phyloP scores from a whole-genome alignment of 35 echinoderm and acorn worm species.

The Patiria miniata region DNA sequence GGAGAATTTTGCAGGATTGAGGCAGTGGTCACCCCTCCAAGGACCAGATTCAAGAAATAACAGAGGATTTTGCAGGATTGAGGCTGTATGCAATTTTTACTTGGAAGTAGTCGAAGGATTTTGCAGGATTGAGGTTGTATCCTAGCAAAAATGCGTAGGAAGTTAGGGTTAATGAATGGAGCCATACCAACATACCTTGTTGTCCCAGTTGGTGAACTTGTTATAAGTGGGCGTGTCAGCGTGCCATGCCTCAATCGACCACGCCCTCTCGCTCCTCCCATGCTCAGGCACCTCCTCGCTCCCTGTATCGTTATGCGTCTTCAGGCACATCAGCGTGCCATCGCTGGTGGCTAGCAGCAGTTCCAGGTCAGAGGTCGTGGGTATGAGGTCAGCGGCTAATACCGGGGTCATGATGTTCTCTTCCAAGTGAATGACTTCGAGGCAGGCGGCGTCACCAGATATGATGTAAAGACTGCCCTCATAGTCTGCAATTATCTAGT shows the following conservation, averaged over 20 bases:
- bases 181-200: slow-evolving; percentile 15
- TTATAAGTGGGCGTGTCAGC: slow-evolving; percentile 46
- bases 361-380: slow-evolving; percentile 48
- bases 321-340: slow-evolving; percentile 63
- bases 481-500: slow-evolving; percentile 49
- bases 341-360: slow-evolving; percentile 57
- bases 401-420: slow-evolving; percentile 53
- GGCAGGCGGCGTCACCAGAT: slow-evolving; percentile 50
- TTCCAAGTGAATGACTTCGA: slow-evolving; percentile 54
- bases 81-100: too few relatives aligned
- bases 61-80: too few relatives aligned
- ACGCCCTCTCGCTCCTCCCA: neutral
- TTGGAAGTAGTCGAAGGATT: too few relatives aligned
- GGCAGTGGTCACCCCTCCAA: too few relatives aligned
- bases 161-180: neutral
- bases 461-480: slow-evolving; percentile 69
- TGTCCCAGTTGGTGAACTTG: slow-evolving; percentile 50
- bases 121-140: too few relatives aligned
- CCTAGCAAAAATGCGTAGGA: neutral
- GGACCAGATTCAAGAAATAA: too few relatives aligned
- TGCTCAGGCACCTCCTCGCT: neutral
- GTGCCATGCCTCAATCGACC: neutral
- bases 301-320: neutral
- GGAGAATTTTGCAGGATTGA: too few relatives aligned
- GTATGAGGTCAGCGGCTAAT: slow-evolving; percentile 56